Base-by-base conservation (phyloP, 2,888 invertebrate genomes). In the Epinotia ramella region DNA sequence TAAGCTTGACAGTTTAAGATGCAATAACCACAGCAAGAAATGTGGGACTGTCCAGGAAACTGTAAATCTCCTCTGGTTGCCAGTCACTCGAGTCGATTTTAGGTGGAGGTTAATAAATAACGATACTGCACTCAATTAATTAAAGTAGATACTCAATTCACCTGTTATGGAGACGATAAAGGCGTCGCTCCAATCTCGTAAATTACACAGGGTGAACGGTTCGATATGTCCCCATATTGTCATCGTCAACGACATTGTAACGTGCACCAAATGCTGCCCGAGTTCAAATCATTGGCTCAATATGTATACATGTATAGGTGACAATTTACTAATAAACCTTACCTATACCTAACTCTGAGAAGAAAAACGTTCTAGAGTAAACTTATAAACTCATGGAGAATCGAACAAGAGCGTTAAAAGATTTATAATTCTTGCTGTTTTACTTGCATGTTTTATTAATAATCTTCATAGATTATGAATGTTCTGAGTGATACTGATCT, bases 221-320 rank as follows among this genome's bases (percentile, higher is more conserved):
- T 88, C 89, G 84, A 89, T 89, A 90, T 87, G 87, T 86, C 84
- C 84, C 81, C 84, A 81, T 84, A 87, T 88, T 89, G 87, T 86
- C 87, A 81, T 87, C 84, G 82, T 87, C 49, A 44, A 75, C 65
- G 66, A 66, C n/a, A 56, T 66, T 28, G 49, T 73, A 62, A 44
- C 59, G 49, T 59, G 64, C 49, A 63, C 33, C 57, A n/a, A 60
- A 46, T 69, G 53, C 33, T 59, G 63, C 18, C 56, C 44, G 53
- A 64, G 46, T 65, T 24, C 46, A 65, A 16, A 3, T 49, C 49
- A 13, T 49, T n/a, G 53, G 16, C 49, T 46, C 24, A 28, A 49
- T 24, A 65, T 16, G 16, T 64, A 2, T 53, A n/a, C 16, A 16
- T 5, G 4, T 49, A 46, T 16, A 49, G 3, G 16, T 16, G 16